Evolutionary conservation across 2,113 vertebrate genomes (phyloP), one percentile per base, ranked within the genome.

Genomic region (Pristiophorus japonicus): DNA sequence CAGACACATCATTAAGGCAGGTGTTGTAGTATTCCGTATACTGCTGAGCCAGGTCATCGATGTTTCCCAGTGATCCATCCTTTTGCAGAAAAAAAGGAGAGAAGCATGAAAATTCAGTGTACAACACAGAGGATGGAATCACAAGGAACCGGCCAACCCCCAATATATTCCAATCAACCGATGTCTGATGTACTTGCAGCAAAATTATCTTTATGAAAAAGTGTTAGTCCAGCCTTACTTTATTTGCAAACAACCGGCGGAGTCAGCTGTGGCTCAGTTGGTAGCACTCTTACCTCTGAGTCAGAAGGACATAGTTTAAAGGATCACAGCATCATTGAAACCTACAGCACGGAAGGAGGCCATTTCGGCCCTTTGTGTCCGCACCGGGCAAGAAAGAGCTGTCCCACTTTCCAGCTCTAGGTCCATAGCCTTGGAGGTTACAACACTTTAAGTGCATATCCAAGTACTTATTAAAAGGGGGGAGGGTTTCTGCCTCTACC

Each of bases 11-110:
- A 0, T 98, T 98, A 96, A 99, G 98, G 96, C 98, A 99, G 96
- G 99, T 99, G 95, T 99, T 99, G 97, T 99, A 99, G 96, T 99
- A 99, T 96, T 99, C 98, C 4, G 99, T 98, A 97, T 99, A 99
- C 96, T 99, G 98, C 96, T 99, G 98, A 0, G 99, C 98, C 96
- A 99, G 97, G 97, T 99, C 99, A 96, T 99, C 99, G 96, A 99
- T 99, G 96, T 98, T 99, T 95, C 98, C 99, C 97, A 99, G 97
- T 73, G 99, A 99, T 96, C 99, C 99, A 93, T 99, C 99, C 99
- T 99, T 96, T 24, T 95, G 85, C 1, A 96, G 45, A 97, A 70
- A 96, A 45, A 96, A 30, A 67, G 78, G 73, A n/a, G 85, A 65
- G 18, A 45, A 7, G 42, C 16, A 11, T 70, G 10, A 94, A 63